phyloP scores from a whole-genome alignment of 2,888 invertebrate species.

The Diarsia brunnea region DNA sequence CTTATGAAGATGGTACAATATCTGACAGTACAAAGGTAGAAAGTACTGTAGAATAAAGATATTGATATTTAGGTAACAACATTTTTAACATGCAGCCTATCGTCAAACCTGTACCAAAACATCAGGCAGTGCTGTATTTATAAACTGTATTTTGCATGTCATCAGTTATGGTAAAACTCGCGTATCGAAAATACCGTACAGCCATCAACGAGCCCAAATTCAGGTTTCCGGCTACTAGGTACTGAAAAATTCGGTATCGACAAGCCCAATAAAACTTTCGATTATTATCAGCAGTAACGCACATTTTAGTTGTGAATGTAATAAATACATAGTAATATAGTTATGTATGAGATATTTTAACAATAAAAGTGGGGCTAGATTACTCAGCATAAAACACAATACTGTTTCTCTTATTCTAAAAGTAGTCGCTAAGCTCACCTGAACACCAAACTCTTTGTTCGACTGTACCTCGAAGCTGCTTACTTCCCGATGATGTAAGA shows the following conservation, averaged over 20 bases:
- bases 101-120: no score
- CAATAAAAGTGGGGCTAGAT: background rate
- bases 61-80: no score
- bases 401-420: background rate
- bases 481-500: constrained; percentile 72
- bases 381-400: background rate
- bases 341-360: background rate
- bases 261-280: background rate
- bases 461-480: constrained; percentile 44
- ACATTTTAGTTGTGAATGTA: background rate
- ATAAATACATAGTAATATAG: background rate
- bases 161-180: background rate
- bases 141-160: background rate
- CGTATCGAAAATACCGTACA: background rate
- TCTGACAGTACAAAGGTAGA: constrained; percentile 61
- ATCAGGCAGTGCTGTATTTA: no score
- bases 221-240: background rate
- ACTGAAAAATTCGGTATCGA: background rate
- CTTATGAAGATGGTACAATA: constrained; percentile 66
- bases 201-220: background rate
- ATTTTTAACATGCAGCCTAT: no score
- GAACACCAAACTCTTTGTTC: background rate
- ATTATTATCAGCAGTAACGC: background rate
- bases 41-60: constrained; percentile 52
- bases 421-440: background rate